Evolutionary conservation across 2,797 vertebrate species (phyloP).

Genomic region (Pteronotus mesoamericanus): DNA sequence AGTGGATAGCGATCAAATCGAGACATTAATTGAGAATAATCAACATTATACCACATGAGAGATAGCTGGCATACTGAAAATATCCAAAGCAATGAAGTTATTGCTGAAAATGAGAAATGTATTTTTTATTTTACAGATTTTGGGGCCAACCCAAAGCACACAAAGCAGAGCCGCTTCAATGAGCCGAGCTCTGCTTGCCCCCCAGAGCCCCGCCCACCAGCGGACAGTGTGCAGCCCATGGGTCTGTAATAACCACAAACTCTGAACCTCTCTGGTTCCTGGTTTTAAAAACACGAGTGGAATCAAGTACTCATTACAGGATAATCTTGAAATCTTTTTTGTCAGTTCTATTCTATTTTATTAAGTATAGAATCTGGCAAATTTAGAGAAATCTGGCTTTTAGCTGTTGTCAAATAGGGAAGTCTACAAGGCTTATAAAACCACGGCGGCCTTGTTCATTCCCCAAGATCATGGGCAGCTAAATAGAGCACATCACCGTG

Average conservation of each 20-base stretch:
- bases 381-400: not conserved
- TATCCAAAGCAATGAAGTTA: not conserved
- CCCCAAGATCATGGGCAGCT: not conserved
- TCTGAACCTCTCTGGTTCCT: not conserved
- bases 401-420: not conserved
- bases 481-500: not conserved
- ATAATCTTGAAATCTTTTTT: not conserved
- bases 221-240: too few species aligned
- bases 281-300: not conserved
- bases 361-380: not conserved
- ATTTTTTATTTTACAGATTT: not conserved
- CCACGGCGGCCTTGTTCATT: not conserved
- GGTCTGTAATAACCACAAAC: not conserved
- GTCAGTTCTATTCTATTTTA: not conserved
- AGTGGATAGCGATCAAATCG: not conserved
- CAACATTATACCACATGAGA: not conserved
- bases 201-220: too few species aligned
- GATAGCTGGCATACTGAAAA: not conserved
- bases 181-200: rapidly evolving
- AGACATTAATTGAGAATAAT: not conserved
- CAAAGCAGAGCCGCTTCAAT: not conserved
- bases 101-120: not conserved
- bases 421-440: not conserved
- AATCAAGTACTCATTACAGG: not conserved
- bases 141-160: not conserved